A percentile compares a stretch with the other conserved stretches of the same genome.
Evolutionary conservation across 2,797 vertebrate species (phyloP).

Genomic region (Parauchenoglanis ngamensis): DNA sequence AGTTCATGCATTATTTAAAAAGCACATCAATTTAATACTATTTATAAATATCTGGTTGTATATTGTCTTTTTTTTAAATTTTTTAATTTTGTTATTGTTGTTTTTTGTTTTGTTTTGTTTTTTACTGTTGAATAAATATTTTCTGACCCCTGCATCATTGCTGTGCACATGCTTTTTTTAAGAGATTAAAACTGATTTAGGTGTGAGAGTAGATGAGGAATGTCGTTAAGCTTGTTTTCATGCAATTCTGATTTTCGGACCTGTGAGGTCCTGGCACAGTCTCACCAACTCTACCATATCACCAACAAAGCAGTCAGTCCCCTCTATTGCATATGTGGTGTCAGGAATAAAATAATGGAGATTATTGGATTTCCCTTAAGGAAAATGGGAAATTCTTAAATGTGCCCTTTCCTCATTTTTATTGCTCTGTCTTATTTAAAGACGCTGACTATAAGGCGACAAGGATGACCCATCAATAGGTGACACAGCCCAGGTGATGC

Average conservation of each 20-base stretch:
- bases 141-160: not conserved
- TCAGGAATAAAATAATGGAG: slow-evolving; percentile 46
- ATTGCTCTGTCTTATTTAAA: slow-evolving; percentile 55
- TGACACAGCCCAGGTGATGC: slow-evolving; percentile 49
- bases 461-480: slow-evolving; percentile 48
- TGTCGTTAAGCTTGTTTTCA: not conserved
- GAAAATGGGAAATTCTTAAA: slow-evolving; percentile 45
- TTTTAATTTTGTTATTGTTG: not conserved
- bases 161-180: not conserved
- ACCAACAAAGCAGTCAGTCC: not conserved
- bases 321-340: not conserved
- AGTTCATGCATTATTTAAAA: slow-evolving; percentile 57
- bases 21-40: slow-evolving; percentile 64
- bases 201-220: not conserved
- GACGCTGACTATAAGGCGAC: slow-evolving; percentile 34
- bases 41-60: slow-evolving; percentile 48
- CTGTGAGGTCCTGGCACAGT: not conserved
- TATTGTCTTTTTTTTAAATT: not conserved
- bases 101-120: not conserved
- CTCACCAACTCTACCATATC: slow-evolving; percentile 2
- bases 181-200: not conserved
- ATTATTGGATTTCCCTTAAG: slow-evolving; percentile 46
- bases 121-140: not conserved
- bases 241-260: not conserved
- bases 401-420: slow-evolving; percentile 51